Evolutionary conservation across 2,113 vertebrate genomes (phyloP).

Genomic region (Peromyscus leucopus): DNA sequence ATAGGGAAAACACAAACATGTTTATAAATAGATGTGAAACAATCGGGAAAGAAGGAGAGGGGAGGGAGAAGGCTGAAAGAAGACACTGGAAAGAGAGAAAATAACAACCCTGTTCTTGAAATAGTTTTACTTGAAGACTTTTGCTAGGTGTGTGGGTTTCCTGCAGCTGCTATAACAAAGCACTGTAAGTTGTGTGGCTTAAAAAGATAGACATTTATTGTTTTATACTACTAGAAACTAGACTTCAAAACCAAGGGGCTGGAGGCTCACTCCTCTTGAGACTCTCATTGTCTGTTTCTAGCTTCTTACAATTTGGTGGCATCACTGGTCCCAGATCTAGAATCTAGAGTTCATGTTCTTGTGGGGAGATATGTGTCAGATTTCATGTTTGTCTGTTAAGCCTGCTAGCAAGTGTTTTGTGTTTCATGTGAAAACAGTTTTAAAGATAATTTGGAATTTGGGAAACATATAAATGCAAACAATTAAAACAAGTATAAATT

Average conservation of each 20-base stretch:
- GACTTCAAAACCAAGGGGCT: not conserved
- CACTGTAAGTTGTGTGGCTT: not conserved
- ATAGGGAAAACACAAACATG: not conserved
- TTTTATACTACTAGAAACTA: not conserved
- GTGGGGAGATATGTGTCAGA: not conserved
- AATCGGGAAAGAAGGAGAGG: not conserved
- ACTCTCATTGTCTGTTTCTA: not conserved
- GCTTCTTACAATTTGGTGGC: not conserved
- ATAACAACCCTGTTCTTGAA: not conserved
- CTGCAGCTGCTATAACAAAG: not conserved
- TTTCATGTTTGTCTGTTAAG: slow-evolving; percentile 30
- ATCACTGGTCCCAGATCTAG: not conserved
- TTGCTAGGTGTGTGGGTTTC: not conserved
- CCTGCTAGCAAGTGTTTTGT: slow-evolving; percentile 31
- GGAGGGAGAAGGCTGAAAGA: not conserved
- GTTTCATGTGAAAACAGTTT: slow-evolving; percentile 35
- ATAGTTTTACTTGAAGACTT: slow-evolving; percentile 18
- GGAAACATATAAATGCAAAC: slow-evolving; percentile 57
- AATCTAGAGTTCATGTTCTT: slow-evolving; percentile 44
- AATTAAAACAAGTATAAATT: slow-evolving; percentile 62
- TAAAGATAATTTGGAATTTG: slow-evolving; percentile 56
- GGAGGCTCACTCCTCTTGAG: not conserved
- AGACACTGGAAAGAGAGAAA: not conserved
- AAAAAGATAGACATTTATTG: not conserved
- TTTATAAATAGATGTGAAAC: not conserved